Evolutionary conservation across 1,140 invertebrate genomes (phyloP).

Genomic region (Hetaerina americana): DNA sequence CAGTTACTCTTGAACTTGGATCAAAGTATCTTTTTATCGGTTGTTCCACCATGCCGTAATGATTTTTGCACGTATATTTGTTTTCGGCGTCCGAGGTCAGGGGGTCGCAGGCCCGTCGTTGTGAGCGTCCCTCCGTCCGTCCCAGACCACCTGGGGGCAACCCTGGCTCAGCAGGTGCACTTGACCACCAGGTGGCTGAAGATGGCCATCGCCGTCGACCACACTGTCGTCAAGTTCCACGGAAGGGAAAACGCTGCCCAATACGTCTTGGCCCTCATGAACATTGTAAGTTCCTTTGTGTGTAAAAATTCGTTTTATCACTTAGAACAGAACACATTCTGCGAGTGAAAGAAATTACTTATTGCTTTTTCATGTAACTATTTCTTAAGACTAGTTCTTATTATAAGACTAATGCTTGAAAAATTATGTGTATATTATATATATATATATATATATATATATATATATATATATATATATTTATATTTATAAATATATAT

Average conservation of each 20-base stretch:
- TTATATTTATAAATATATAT: too few relatives aligned
- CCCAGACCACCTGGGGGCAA: not conserved
- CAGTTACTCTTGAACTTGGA: slow-evolving; percentile 17
- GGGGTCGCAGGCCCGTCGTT: not conserved
- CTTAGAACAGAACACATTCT: too few relatives aligned
- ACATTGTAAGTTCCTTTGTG: slow-evolving; percentile 66
- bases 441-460: too few relatives aligned
- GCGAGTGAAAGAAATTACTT: too few relatives aligned
- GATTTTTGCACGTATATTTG: not conserved
- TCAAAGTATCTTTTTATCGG: slow-evolving; percentile 14
- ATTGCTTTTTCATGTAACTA: too few relatives aligned
- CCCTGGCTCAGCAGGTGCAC: slow-evolving; percentile 3
- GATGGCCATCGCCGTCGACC: slow-evolving; percentile 52
- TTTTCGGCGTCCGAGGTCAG: not conserved
- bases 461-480: too few relatives aligned
- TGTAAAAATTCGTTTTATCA: too few relatives aligned
- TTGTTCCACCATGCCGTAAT: not conserved
- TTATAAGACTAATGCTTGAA: too few relatives aligned
- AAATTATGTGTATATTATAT: too few relatives aligned
- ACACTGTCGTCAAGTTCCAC: slow-evolving; percentile 54
- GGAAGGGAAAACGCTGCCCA: slow-evolving; percentile 47
- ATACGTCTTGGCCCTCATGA: slow-evolving; percentile 59
- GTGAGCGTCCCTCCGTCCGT: not conserved
- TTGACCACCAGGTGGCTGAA: slow-evolving; percentile 43
- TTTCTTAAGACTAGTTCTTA: too few relatives aligned